These are phyloP conservation scores for Schizopygopsis malacanthus DNA, from an alignment of 2,797 vertebrate genomes.

Conservation along the genomic window DNA sequence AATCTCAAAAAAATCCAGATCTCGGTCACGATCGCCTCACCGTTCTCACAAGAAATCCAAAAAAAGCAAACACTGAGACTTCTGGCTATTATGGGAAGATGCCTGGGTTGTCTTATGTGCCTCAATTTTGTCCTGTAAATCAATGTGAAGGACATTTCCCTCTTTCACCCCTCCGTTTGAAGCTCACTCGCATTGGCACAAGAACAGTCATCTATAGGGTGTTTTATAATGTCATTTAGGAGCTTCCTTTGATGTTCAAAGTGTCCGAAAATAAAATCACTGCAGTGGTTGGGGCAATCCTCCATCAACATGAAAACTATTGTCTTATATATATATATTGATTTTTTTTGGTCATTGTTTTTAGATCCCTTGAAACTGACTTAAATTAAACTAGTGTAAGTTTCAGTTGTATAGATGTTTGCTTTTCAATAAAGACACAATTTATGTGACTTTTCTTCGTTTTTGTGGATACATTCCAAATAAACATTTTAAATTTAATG, in stretches of 20 bases:
- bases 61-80: slow-evolving; percentile 99
- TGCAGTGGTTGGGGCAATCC: neutral
- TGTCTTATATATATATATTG: slow-evolving; percentile 9
- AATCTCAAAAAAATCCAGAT: slow-evolving; percentile 95
- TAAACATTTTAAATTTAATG: neutral
- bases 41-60: slow-evolving; percentile 99
- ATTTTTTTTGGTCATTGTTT: slow-evolving; percentile 47
- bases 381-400: slow-evolving; percentile 58
- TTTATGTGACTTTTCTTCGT: slow-evolving; percentile 43
- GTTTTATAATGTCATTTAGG: slow-evolving; percentile 49
- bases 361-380: slow-evolving; percentile 59
- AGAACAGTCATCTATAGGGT: slow-evolving; percentile 31
- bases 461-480: neutral
- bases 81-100: slow-evolving; percentile 9
- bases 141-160: slow-evolving; percentile 31
- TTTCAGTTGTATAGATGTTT: slow-evolving; percentile 63
- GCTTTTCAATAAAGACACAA: slow-evolving; percentile 64
- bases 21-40: slow-evolving; percentile 95
- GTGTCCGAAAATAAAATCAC: slow-evolving; percentile 28
- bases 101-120: slow-evolving; percentile 42
- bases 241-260: slow-evolving; percentile 39
- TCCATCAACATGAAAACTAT: slow-evolving; percentile 30
- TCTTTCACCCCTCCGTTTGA: slow-evolving; percentile 1
- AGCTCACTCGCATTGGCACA: slow-evolving; percentile 41
- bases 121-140: slow-evolving; percentile 49